These are phyloP conservation scores for Drosophila incognita DNA, from an alignment of 2,888 invertebrate species.

Conservation along the genomic window DNA sequence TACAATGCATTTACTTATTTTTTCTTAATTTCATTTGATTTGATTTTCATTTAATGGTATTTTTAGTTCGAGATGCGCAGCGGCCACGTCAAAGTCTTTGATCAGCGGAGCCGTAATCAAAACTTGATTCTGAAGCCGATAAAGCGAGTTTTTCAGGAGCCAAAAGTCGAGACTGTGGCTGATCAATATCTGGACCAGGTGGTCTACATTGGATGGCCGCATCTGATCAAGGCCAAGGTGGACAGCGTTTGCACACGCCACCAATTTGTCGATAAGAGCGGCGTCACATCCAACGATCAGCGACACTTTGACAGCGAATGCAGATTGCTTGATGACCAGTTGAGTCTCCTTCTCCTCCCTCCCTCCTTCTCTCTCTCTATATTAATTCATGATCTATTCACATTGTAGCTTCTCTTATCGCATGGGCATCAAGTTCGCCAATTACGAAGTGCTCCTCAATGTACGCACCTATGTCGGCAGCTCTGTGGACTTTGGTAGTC, in stretches of 20 bases:
- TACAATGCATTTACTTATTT: background rate
- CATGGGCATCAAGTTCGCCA: conserved; percentile 92
- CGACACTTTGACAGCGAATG: conserved; percentile 67
- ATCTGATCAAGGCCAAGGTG: conserved; percentile 93
- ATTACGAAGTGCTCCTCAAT: conserved; percentile 88
- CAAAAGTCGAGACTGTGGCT: conserved; percentile 86
- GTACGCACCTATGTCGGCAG: conserved; percentile 90
- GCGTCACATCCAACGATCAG: conserved; percentile 56
- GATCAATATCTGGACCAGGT: conserved; percentile 89
- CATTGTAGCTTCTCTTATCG: conserved; percentile 84
- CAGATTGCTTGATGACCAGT: conserved; percentile 80
- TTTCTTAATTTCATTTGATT: background rate
- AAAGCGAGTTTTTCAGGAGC: conserved; percentile 82
- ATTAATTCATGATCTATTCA: background rate
- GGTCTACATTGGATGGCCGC: conserved; percentile 96
- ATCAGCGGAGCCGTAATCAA: conserved; percentile 91
- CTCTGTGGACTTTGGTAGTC: conserved; percentile 87
- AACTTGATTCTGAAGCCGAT: conserved; percentile 92
- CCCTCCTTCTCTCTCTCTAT: background rate
- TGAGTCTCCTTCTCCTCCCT: conserved; percentile 43
- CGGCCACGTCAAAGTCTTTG: conserved; percentile 94
- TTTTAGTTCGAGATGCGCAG: conserved; percentile 88
- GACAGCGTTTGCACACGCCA: conserved; percentile 80
- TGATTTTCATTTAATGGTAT: background rate
- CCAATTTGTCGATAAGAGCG: conserved; percentile 83